These are phyloP conservation scores for Huso huso DNA, from an alignment of 2,797 vertebrate genomes.

Conservation along the genomic window DNA sequence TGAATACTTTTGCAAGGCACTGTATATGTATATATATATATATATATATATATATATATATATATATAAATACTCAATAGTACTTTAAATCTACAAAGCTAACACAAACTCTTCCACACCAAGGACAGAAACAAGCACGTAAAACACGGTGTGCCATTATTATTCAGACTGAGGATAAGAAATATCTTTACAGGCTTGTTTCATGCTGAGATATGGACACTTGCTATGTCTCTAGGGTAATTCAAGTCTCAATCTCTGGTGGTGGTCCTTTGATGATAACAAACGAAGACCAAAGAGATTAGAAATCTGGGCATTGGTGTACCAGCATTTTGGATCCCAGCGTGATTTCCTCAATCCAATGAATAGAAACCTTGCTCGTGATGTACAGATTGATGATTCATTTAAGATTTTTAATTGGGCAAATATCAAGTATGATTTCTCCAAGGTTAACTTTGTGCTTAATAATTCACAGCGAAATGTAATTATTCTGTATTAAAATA, in stretches of 20 bases:
- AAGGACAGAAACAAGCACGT: neutral
- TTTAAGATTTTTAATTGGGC: neutral
- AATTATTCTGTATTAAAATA: constrained; percentile 45
- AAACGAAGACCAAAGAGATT: neutral
- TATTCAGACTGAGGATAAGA: neutral
- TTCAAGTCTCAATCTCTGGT: neutral
- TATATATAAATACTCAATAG: too few species aligned
- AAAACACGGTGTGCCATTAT: neutral
- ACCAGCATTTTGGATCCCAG: too few species aligned
- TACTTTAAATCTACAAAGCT: too few species aligned
- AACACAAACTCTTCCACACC: too few species aligned
- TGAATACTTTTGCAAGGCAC: too few species aligned
- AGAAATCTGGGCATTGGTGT: neutral
- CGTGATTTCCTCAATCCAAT: too few species aligned
- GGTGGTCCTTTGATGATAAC: constrained; percentile 3
- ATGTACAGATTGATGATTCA: neutral
- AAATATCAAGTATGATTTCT: neutral
- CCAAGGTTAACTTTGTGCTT: neutral
- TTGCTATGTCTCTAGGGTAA: neutral
- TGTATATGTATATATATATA: too few species aligned
- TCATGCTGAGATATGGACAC: neutral
- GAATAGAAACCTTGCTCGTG: too few species aligned
- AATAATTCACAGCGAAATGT: constrained; percentile 5
- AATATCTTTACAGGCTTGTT: neutral
- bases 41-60: too few species aligned